Percentiles rank a stretch among this genome's conserved stretches.
These are phyloP conservation scores for Agelaius phoeniceus DNA, from an alignment of 2,113 vertebrate species.

Conservation along the genomic window DNA sequence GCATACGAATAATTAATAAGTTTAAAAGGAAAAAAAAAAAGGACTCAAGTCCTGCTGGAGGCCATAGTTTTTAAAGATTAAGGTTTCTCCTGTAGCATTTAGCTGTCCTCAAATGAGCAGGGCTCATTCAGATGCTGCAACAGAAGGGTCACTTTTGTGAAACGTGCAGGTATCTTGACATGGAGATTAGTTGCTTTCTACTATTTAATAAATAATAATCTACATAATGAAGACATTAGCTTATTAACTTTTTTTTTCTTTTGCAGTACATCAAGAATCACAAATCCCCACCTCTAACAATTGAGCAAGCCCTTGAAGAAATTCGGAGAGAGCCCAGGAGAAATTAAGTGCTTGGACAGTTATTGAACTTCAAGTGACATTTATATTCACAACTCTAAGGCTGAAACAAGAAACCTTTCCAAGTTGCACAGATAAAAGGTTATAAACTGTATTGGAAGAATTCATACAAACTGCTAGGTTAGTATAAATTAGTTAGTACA, in stretches of 20 bases:
- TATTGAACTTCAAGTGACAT: background rate
- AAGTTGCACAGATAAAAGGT: background rate
- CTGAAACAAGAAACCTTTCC: background rate
- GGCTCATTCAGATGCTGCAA: background rate
- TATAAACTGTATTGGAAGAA: background rate
- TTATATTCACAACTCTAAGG: background rate
- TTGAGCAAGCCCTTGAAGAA: constrained; percentile 72
- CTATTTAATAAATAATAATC: background rate
- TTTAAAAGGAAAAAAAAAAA: background rate
- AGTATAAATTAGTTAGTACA: background rate
- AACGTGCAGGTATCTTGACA: background rate
- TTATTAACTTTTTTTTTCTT: background rate
- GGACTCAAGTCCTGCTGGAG: background rate
- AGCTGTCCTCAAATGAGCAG: background rate
- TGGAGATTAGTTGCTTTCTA: background rate
- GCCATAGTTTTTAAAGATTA: background rate
- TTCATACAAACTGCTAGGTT: background rate
- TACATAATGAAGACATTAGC: background rate
- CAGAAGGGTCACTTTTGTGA: background rate
- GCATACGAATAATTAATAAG: background rate
- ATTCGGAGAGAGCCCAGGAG: constrained; percentile 71
- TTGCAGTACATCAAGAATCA: constrained; percentile 80
- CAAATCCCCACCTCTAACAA: constrained; percentile 70
- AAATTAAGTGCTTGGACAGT: background rate
- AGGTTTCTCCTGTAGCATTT: background rate